Conservation (phyloP, 2,797 vertebrate genomes). For the Chrosomus eos region DNA sequence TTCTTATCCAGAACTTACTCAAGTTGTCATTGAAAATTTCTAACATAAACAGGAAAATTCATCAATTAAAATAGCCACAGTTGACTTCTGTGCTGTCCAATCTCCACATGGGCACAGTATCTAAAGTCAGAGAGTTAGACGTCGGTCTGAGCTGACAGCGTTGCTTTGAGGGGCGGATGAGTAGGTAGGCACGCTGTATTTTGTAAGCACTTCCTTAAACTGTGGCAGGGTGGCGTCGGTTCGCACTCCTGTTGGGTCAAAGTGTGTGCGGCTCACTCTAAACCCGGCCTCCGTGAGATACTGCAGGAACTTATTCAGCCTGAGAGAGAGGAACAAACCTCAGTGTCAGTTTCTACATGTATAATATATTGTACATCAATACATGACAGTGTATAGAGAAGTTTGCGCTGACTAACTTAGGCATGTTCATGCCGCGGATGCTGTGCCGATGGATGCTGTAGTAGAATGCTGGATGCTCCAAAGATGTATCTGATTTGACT, state of each 20-base stretch:
- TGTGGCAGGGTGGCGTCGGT: slow-evolving; percentile 88
- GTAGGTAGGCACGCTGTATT: slow-evolving; percentile 89
- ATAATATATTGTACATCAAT: background rate
- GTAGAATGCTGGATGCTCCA: slow-evolving; percentile 94
- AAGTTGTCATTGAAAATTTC: background rate
- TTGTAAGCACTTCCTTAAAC: slow-evolving; percentile 89
- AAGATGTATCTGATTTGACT: slow-evolving; percentile 79
- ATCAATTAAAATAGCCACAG: background rate
- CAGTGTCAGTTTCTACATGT: too few species aligned
- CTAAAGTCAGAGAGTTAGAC: slow-evolving; percentile 46
- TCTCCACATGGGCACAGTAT: background rate
- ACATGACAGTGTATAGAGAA: background rate
- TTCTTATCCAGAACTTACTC: background rate
- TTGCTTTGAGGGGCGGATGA: slow-evolving; percentile 54
- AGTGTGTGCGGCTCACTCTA: slow-evolving; percentile 94
- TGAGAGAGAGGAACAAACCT: slow-evolving; percentile 61
- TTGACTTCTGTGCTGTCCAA: background rate
- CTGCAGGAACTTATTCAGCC: slow-evolving; percentile 93
- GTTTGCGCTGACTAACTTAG: slow-evolving; percentile 86
- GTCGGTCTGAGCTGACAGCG: slow-evolving; percentile 61
- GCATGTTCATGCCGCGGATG: slow-evolving; percentile 96
- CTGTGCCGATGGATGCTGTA: slow-evolving; percentile 98
- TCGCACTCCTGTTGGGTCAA: slow-evolving; percentile 94
- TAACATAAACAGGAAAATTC: background rate
- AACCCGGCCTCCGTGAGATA: slow-evolving; percentile 93